Base-by-base conservation (phyloP, 2,888 invertebrate species). In the Hemaris fuciformis region DNA sequence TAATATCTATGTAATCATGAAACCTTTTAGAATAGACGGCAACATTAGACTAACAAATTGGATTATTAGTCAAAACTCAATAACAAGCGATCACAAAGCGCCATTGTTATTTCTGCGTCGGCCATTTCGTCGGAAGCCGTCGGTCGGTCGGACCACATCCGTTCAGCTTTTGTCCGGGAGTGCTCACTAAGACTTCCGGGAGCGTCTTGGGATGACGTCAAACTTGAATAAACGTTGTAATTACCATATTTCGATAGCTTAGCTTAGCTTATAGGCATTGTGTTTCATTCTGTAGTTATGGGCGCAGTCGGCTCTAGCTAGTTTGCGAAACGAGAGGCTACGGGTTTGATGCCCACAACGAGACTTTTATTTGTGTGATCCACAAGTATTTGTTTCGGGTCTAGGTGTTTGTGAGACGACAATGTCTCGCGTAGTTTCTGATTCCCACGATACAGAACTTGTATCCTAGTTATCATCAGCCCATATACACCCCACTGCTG, bases 61-160 rank as follows among this genome's bases (percentile, higher is more conserved):
- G 15, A 15, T 60, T 48, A 60, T 48, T 60, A 41, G 18, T 8
- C 27, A 15, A 31, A 42, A 53, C 18, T 27, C 20, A 22, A 53
- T 53, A 60, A 22, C 42, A 60, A 60, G 20, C 18, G 38, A 60
- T 53, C 22, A 15, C 15, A 25, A 7, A 48, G 13, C 34, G 15
- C 27, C n/a, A 10, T 31, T 53, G 27, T 45, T 27, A 27, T 31
- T 31, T n/a, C 41, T 25, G n/a, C 25, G 23, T 53, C 63, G 64
- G 69, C 72, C 72, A 72, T 72, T 66, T 72, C 69, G 34, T 57
- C 68, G 72, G 70, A 72, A 66, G 62, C 53, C 38, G 70, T 41
- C 25, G 69, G 68, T 68, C 64, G 66, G 63, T 57, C 64, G 65
- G 65, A 64, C 57, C 66, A 65, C 66, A 64, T 70, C 72, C 72